Evolutionary conservation across 2,797 vertebrate genomes (phyloP), one percentile per base, ranked within the genome.

Genomic region (Kryptolebias ocellatus): DNA sequence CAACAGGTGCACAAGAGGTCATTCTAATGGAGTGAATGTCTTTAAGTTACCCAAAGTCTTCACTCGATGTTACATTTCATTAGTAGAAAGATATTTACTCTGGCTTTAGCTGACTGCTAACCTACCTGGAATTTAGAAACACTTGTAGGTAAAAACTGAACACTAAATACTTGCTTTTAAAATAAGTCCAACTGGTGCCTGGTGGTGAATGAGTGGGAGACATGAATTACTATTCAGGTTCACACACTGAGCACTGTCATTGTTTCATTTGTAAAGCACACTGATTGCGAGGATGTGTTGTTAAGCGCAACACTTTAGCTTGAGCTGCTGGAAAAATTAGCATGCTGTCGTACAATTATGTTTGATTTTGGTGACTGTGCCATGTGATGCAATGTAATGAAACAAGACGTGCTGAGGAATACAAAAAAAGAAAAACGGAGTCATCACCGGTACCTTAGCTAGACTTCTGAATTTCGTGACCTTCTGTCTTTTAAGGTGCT

Each of bases 251-350:
- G 47, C 57, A 3, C 50, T 18, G 52, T 55, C 67, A 60, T 60
- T 84, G 72, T 72, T 67, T 71, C 53, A 57, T 37, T 49, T 67
- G 27, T 42, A 64, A 76, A 80, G 54, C 61, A 70, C 34, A 53
- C 54, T 65, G 78, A 73, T 67, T 71, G 53, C 15, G 15, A 60
- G 70, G 52, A 24, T 53, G 42, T 12, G 4, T 7, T 72, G 55
- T 39, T 60, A 28, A 65, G 39, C 50, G 59, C 14, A 10, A 60
- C 58, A 72, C 62, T 52, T 76, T 12, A 59, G 37, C 54, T 73
- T 46, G 34, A 67, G 72, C 46, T 62, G 55, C 55, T 58, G 5
- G 51, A 34, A 71, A 57, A 64, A 64, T 53, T 29, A 60, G 42
- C 58, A 56, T 16, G 18, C 61, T 64, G 67, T 66, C 70, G 68